Base-by-base conservation (phyloP, 2,797 vertebrate genomes). In the Rhodeus uyekii region DNA sequence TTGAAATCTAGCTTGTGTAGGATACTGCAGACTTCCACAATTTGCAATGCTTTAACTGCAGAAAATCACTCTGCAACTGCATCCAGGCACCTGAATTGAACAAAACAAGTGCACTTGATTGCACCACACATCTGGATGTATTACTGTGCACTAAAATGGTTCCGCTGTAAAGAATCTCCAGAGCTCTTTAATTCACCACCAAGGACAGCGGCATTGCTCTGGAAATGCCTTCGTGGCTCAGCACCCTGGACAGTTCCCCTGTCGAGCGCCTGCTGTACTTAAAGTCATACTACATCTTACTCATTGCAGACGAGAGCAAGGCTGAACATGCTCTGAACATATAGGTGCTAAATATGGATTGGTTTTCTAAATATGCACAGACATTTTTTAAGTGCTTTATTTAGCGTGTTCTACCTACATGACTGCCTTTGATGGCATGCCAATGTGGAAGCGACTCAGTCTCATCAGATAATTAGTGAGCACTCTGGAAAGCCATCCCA, bases 371-470 rank as follows among this genome's bases (percentile, higher is more conserved):
- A n/a, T n/a, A n/a, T n/a, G n/a, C n/a, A n/a, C 71, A 78, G 14
- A 3, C 0, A 44, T 58, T 77, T 58, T 34, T 16, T 2, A 44
- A 46, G 8, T 9, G 29, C 64, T 22, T 34, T 34, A 24, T 27
- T 60, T 48, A 75, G 58, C 10, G 32, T 63, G 48, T 8, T 44
- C 46, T 22, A 46, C 85, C 85, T 86, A 83, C 90, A 84, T 71
- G 76, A 83, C 84, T 86, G 68, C 87, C 85, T 89, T 86, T 92
- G 82, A 91, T 88, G 79, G 48, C 64, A 76, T 87, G 90, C 91
- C 88, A 81, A n/a, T 81, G 48, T 78, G 76, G 65, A 88, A 81
- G 83, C 73, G 39, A 81, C 68, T 63, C 82, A 80, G 76, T 55
- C 87, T 90, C 89, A 76, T 65, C 82, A 55, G 86, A 89, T 88